Evolutionary conservation across 2,113 vertebrate species (phyloP).

Genomic region (Bubo scandiacus): DNA sequence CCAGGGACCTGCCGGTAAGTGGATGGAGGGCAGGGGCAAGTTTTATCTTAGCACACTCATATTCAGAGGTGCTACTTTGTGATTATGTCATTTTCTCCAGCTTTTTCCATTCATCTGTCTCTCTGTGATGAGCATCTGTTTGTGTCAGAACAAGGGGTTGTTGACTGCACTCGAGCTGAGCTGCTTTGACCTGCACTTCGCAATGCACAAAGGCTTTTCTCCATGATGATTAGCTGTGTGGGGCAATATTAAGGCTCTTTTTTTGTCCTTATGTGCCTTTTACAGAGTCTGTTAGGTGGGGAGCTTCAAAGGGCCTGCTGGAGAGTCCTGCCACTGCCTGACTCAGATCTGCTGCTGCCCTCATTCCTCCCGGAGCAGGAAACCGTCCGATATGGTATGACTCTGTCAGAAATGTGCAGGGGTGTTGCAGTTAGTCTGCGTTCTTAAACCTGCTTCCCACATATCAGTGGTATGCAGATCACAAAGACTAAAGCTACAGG

Average conservation of each 20-base stretch:
- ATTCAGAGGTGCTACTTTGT: conserved; percentile 30
- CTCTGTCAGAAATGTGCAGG: not conserved
- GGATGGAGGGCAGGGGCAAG: not conserved
- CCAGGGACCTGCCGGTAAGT: not conserved
- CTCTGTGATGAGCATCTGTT: conserved; percentile 36
- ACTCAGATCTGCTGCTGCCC: not conserved
- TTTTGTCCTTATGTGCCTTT: not conserved
- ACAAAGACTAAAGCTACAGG: no score
- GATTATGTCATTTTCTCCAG: conserved; percentile 12
- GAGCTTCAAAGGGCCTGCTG: not conserved
- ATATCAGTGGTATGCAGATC: no score
- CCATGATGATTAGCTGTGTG: not conserved
- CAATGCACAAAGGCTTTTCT: conserved; percentile 12
- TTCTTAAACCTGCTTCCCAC: no score
- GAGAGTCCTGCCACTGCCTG: not conserved
- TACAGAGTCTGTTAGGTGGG: not conserved
- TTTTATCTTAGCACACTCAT: conserved; percentile 1
- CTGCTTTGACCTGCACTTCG: conserved; percentile 29
- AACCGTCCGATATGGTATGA: not conserved
- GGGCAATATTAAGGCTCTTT: not conserved
- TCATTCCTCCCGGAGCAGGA: not conserved
- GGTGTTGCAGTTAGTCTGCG: no score
- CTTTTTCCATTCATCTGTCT: not conserved
- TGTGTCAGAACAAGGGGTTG: conserved; percentile 34
- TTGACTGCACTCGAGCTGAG: conserved; percentile 35